These are phyloP conservation scores for Lamprologus callipterus DNA, from an alignment of 2,113 vertebrate species.

Conservation along the genomic window DNA sequence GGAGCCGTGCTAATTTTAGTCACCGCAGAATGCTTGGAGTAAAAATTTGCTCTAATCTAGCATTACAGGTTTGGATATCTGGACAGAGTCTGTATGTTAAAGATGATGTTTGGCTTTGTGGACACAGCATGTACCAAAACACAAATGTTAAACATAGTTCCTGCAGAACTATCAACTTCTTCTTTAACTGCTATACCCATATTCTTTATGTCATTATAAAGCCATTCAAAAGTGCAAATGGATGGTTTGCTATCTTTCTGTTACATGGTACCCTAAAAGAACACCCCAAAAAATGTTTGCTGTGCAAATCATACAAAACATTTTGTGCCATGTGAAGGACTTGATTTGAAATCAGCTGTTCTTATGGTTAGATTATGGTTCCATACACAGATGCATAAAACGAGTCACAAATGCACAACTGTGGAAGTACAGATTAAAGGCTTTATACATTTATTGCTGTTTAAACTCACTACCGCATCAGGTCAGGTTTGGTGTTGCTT, in stretches of 20 bases:
- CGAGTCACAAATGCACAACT: neutral
- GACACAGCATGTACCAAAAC: neutral
- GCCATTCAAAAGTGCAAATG: neutral
- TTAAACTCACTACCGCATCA: neutral
- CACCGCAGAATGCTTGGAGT: neutral
- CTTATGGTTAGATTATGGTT: neutral
- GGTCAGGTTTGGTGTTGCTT: neutral
- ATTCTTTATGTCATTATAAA: neutral
- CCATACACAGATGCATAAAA: neutral
- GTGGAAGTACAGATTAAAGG: neutral
- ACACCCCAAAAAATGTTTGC: neutral
- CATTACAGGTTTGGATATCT: neutral
- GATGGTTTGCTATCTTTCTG: neutral
- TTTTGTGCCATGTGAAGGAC: neutral
- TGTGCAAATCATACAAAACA: neutral
- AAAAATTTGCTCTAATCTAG: neutral
- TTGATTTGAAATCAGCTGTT: neutral
- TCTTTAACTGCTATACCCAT: neutral
- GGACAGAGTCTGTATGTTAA: neutral
- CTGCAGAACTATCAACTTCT: neutral
- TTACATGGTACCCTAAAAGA: accelerated
- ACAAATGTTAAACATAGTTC: neutral
- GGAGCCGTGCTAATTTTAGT: neutral
- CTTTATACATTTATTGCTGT: neutral
- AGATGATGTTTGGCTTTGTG: neutral